phyloP scores from a whole-genome alignment of 2,797 vertebrate species.

The Muraenolepis orangiensis region DNA sequence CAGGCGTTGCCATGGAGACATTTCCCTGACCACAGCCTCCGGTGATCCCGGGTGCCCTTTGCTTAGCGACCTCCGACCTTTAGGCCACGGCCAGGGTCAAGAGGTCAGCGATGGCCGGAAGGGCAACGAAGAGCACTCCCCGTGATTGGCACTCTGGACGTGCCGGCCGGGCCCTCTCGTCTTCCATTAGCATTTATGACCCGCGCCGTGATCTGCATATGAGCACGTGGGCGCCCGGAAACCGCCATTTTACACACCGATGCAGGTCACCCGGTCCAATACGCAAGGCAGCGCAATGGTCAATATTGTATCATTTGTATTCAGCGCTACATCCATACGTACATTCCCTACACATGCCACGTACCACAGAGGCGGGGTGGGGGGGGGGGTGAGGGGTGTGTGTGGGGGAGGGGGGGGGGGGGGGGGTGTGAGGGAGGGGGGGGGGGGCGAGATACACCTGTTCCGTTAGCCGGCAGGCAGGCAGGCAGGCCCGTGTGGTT shows the following conservation, averaged over 20 bases:
- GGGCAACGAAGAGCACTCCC: conserved; percentile 73
- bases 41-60: conserved; percentile 66
- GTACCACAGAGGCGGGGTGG: too few relatives aligned
- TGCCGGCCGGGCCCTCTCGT: conserved; percentile 33
- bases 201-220: conserved; percentile 29
- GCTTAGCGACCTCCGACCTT: conserved; percentile 71
- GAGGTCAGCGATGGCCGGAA: conserved; percentile 74
- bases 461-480: neutral
- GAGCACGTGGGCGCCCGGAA: conserved; percentile 6
- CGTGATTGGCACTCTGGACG: conserved; percentile 66
- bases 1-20: conserved; percentile 69
- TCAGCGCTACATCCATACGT: conserved; percentile 24
- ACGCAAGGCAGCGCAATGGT: conserved; percentile 36
- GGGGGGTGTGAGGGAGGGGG: too few relatives aligned
- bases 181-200: conserved; percentile 52
- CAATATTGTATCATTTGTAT: conserved; percentile 50
- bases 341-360: neutral
- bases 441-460: neutral
- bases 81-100: conserved; percentile 72
- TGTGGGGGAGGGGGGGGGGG: too few relatives aligned
- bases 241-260: conserved; percentile 23
- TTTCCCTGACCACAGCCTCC: conserved; percentile 61
- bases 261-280: conserved; percentile 34
- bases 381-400: too few relatives aligned
- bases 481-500: neutral